Base-by-base conservation (phyloP, 2,888 invertebrate species). In the Eristalinus sepulchralis region DNA sequence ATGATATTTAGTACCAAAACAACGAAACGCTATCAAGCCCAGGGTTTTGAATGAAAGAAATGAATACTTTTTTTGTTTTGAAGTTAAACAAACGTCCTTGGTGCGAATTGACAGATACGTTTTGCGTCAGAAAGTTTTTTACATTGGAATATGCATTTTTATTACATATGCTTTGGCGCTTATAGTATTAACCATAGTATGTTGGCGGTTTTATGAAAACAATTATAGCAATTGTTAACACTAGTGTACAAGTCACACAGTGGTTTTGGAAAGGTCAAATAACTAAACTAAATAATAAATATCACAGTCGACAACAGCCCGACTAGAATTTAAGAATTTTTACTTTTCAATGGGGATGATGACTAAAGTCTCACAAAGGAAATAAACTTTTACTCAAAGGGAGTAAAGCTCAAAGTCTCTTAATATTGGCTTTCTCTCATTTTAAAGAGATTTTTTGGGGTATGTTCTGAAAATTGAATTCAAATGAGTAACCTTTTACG, bases 321-420 rank as follows among this genome's bases (percentile, higher is more conserved):
- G 64, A 81, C 47, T 76, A 53, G 60, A 17, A 67, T 70, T 64
- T 59, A 64, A 10, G 53, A 27, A 13, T 70, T 85, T 63, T 36
- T 70, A 63, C 57, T 85, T 77, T 47, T 68, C 64, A 77, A 70
- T 71, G 36, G 73, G 55, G 73, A 81, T 72, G 59, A 82, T 63
- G 59, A 36, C 79, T 68, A 66, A 57, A 62, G 31, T 60, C 31
- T 13, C 17, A 17, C 0, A 27, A 63, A 39, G 59, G 62, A 77
- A 68, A n/a, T n/a, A n/a, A 47, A 47, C 17, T 47, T 47, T 47
- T 8, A 47, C 17, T 47, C 17, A 17, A 47, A 17, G 17, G 47
- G 17, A 47, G 17, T 8, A 47, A 17, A 47, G 47, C 59, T 64
- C 59, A 47, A 17, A 17, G 34, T 47, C 47, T 47, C 47, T 47